Evolutionary conservation across 2,113 vertebrate genomes (phyloP).

Genomic region (Sinocyclocheilus rhinocerous): DNA sequence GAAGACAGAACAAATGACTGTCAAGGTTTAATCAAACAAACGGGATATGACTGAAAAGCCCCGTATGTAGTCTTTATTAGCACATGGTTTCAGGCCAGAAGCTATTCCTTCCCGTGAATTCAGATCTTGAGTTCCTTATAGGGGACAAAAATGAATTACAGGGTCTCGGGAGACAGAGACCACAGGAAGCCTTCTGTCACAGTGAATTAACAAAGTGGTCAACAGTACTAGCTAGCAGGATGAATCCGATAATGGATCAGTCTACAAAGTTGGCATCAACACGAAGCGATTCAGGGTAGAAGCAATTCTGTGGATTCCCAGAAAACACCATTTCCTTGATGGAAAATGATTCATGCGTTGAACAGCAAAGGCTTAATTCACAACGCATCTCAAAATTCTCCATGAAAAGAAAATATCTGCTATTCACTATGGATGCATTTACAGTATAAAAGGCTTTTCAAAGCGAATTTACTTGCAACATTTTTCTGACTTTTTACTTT

Average conservation of each 20-base stretch:
- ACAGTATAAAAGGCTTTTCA: neutral
- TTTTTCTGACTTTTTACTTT: neutral
- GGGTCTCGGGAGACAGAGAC: conserved; percentile 23
- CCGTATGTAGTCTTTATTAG: conserved; percentile 9
- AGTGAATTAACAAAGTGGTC: conserved; percentile 42
- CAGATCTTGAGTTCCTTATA: neutral
- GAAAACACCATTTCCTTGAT: neutral
- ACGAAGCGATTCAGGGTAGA: conserved; percentile 14
- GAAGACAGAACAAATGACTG: neutral
- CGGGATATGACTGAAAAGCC: conserved; percentile 22
- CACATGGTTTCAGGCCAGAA: conserved; percentile 1
- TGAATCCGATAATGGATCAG: conserved; percentile 37
- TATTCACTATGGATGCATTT: conserved; percentile 1
- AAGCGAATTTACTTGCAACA: neutral
- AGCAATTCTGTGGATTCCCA: neutral
- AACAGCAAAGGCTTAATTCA: neutral
- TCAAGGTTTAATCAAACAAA: conserved; percentile 33
- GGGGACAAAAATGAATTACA: conserved; percentile 23
- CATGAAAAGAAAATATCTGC: neutral
- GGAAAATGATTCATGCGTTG: conserved; percentile 2
- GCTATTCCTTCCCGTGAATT: neutral
- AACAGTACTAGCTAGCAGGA: conserved; percentile 32
- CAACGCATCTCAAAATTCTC: neutral
- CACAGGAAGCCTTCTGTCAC: conserved; percentile 36
- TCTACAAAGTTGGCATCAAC: conserved; percentile 24